phyloP scores from a whole-genome alignment of 2,113 vertebrate genomes.

The Canis aureus region DNA sequence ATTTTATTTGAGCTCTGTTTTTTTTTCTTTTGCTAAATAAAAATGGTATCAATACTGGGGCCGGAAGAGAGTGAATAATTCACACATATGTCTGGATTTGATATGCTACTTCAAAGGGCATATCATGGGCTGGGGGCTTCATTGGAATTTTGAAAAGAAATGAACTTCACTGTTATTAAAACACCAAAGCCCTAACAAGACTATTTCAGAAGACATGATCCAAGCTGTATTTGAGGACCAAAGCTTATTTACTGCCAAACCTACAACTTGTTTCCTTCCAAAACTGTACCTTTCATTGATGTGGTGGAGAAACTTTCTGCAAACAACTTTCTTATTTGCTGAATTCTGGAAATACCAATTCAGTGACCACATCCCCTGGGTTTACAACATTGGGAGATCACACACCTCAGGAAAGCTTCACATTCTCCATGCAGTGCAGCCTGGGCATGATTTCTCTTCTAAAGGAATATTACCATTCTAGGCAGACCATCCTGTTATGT shows the following conservation, averaged over 20 bases:
- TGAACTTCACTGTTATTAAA: not conserved
- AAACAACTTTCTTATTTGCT: not conserved
- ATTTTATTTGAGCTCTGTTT: constrained; percentile 10
- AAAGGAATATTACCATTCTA: not conserved
- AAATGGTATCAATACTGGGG: not conserved
- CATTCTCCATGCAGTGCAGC: no score
- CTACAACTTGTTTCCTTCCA: not conserved
- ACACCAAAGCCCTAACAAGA: not conserved
- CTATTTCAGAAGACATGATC: not conserved
- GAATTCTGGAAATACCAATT: not conserved
- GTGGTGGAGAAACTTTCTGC: not conserved
- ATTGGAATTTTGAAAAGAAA: not conserved
- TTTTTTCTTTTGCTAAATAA: not conserved
- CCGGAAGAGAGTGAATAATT: not conserved
- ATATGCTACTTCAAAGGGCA: not conserved
- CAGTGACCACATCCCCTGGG: not conserved
- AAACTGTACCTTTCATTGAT: not conserved
- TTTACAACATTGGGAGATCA: not conserved
- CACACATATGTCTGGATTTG: not conserved
- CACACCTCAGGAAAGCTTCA: not conserved
- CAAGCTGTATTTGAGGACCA: not conserved
- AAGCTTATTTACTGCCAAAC: not conserved
- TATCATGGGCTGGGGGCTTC: not conserved
- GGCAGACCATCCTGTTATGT: not conserved
- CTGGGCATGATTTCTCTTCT: not conserved